A percentile compares a stretch with the other conserved stretches of the same genome.
Evolutionary conservation across 2,888 invertebrate species (phyloP).

Genomic region (Noctua fimbriata): DNA sequence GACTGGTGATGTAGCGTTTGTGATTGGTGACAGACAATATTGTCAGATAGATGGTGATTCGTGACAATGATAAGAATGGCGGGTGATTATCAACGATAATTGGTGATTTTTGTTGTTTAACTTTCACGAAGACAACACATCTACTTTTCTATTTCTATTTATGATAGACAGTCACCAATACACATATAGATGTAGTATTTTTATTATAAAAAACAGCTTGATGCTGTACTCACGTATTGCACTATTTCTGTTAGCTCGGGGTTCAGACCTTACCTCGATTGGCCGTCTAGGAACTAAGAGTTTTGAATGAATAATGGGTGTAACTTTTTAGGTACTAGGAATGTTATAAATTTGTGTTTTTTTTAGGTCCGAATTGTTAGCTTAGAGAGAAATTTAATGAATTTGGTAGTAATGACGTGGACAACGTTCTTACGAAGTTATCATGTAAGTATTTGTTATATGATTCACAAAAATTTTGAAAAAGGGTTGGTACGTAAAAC

Average conservation of each 20-base stretch:
- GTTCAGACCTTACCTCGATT: background rate
- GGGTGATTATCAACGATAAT: background rate
- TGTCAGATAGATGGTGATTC: background rate
- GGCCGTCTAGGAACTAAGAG: constrained; percentile 22
- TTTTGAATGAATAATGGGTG: background rate
- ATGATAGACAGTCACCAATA: constrained; percentile 19
- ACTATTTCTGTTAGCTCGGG: background rate
- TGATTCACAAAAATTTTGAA: background rate
- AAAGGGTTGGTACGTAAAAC: background rate
- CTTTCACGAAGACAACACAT: constrained; percentile 18
- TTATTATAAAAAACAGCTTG: constrained; percentile 4
- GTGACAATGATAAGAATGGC: background rate
- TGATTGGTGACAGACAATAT: background rate
- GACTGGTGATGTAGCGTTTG: background rate
- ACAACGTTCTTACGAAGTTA: background rate
- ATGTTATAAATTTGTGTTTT: background rate
- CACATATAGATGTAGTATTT: background rate
- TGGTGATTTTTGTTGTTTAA: background rate
- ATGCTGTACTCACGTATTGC: constrained; percentile 24
- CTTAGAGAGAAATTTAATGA: background rate
- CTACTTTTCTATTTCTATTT: constrained; percentile 13
- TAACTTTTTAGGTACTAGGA: background rate
- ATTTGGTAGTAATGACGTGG: background rate
- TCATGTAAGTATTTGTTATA: background rate
- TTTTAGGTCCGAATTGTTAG: background rate